Percentiles rank a stretch among this genome's conserved stretches.
These are phyloP conservation scores for Nycticryphes semicollaris DNA, from an alignment of 2,113 vertebrate genomes.

Conservation along the genomic window DNA sequence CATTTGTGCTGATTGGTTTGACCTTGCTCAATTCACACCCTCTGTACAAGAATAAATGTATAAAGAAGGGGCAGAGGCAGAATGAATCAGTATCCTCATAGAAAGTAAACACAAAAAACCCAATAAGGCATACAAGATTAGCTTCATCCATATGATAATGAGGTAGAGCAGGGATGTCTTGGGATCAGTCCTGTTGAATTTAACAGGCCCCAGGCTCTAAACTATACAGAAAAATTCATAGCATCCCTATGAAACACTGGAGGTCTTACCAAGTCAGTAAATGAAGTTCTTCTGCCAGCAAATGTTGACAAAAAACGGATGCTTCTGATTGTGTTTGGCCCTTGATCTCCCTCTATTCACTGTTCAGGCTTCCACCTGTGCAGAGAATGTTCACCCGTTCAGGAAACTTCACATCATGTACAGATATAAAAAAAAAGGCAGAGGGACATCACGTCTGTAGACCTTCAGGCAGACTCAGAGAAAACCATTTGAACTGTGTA, in stretches of 20 bases:
- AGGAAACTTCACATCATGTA: neutral
- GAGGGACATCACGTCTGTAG: neutral
- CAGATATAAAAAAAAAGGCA: neutral
- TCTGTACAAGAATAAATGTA: neutral
- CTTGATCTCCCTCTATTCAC: neutral
- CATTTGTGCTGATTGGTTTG: constrained; percentile 39
- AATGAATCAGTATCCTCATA: constrained; percentile 4
- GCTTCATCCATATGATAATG: neutral
- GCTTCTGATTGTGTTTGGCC: neutral
- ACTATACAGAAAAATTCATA: neutral
- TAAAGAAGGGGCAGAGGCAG: neutral
- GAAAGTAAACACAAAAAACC: neutral
- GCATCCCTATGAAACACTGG: neutral
- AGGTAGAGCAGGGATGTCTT: neutral
- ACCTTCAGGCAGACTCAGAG: neutral
- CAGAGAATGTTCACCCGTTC: neutral
- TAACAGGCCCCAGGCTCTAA: neutral
- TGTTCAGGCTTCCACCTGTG: neutral
- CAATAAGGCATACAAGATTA: neutral
- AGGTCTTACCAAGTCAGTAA: neutral
- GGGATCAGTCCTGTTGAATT: neutral
- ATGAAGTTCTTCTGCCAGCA: neutral
- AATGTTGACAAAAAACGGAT: neutral
- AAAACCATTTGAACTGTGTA: neutral
- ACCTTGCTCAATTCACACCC: constrained; percentile 3